Conservation (phyloP, 2,888 invertebrate species). For the Lepidocyrtoides sp. region DNA sequence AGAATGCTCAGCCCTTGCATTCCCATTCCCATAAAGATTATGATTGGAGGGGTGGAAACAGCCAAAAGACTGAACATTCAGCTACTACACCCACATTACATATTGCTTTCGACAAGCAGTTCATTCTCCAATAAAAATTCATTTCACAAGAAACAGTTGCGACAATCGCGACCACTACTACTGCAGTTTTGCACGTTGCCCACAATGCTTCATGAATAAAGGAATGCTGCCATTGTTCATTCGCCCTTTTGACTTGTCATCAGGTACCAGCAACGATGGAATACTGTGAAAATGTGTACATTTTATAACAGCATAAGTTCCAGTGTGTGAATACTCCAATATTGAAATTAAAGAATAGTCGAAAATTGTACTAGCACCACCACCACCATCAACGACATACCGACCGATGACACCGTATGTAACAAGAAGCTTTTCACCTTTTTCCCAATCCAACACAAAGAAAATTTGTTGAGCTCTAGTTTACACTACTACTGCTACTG, state of each 20-base stretch:
- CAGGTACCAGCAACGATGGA: slow-evolving; percentile 37
- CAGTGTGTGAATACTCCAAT: too few relatives aligned
- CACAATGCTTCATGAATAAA: slow-evolving; percentile 1
- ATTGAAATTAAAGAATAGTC: neutral
- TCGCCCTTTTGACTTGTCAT: slow-evolving; percentile 59
- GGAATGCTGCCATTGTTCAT: neutral
- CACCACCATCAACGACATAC: neutral
- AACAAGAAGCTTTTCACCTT: slow-evolving; percentile 26
- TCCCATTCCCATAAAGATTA: slow-evolving; percentile 54
- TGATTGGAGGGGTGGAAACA: slow-evolving; percentile 63
- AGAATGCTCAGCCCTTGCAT: slow-evolving; percentile 47
- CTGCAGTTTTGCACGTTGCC: neutral
- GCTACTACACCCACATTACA: slow-evolving; percentile 15
- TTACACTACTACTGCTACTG: too few relatives aligned
- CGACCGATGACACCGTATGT: neutral
- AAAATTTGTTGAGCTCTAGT: neutral
- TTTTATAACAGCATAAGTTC: neutral
- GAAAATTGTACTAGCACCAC: neutral
- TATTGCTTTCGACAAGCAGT: slow-evolving; percentile 36
- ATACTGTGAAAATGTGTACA: neutral
- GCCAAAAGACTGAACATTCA: slow-evolving; percentile 4
- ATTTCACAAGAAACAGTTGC: slow-evolving; percentile 51
- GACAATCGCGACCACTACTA: too few relatives aligned
- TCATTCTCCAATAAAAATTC: slow-evolving; percentile 49
- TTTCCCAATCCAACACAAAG: neutral